Percentiles rank a stretch among this genome's conserved stretches.
Conservation (phyloP, 1,140 invertebrate genomes). For the Pygmarrhopalites habei region DNA sequence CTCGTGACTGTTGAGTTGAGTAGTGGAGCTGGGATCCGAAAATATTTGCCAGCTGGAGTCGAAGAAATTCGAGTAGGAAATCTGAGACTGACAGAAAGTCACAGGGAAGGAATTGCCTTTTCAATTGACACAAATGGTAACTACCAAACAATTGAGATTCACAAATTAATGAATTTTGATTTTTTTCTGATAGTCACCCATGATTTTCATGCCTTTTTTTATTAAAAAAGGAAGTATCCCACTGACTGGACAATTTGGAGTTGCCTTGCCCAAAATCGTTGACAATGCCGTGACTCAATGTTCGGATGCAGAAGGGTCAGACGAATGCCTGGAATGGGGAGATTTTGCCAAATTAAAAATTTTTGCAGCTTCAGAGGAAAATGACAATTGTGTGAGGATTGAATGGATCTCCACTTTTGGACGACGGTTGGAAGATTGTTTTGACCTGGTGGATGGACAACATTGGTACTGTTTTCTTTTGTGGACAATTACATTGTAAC, state of each 20-base stretch:
- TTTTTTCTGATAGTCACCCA: no score
- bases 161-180: no score
- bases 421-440: constrained; percentile 17
- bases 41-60: no score
- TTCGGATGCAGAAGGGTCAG: not conserved
- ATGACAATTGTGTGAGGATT: constrained; percentile 12
- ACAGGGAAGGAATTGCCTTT: no score
- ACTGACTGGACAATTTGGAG: constrained; percentile 6
- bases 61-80: no score
- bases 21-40: no score
- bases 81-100: no score
- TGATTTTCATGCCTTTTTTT: no score
- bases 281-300: not conserved
- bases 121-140: no score
- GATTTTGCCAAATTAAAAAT: constrained; percentile 20
- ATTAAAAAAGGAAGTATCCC: no score
- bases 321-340: constrained; percentile 15
- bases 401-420: constrained; percentile 19
- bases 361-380: not conserved
- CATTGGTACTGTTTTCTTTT: constrained; percentile 2
- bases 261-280: not conserved
- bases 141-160: no score
- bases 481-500: not conserved
- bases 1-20: no score
- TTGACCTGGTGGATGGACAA: constrained; percentile 2